Base-by-base conservation (phyloP, 2,113 vertebrate species). In the Barnardius zonarius region DNA sequence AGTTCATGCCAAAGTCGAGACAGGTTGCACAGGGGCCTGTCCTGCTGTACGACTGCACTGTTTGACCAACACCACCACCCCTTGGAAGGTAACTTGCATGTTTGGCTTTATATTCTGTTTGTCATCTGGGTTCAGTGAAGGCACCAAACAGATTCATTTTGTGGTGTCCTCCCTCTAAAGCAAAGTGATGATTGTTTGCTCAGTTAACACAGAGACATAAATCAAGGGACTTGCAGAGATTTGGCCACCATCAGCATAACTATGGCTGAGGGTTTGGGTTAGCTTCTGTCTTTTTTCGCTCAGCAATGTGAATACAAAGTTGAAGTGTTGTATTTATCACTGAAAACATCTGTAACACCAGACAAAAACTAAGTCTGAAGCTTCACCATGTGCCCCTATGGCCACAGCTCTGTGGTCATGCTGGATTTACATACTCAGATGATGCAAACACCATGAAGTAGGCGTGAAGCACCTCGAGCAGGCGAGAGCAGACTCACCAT, bases 401-500 rank as follows among this genome's bases (percentile, higher is more conserved):
- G 68, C 67, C 83, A 88, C 48, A 81, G 59, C 79, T 70, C 41
- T 0, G 0, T 17, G n/a, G 59, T 66, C 88, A 67, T 4, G 2
- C 24, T 57, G 33, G 57, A 73, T 91, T 86, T 75, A 74, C 92
- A 84, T 3, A 43, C 64, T 88, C 13, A 41, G 64, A 28, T 67
- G 86, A 89, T 6, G 28, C 44, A 62, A 90, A 75, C 43, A 39
- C 63, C 9, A 1, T 49, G 57, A 72, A 90, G 87, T 4, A 25
- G 54, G 35, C 83, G 43, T 44, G 66, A 86, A 86, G 55, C 77
- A 75, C 69, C 89, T 44, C 0, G 0, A 92, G 75, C 55, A 68
- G 23, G 33, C 1, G 2, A 43, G 11, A 66, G 28, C 69, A 14
- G 28, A 97, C 98, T 99, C 96, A 99, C 99, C 99, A 99, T 4